Evolutionary conservation across 2,888 invertebrate genomes (phyloP), one percentile per base, ranked within the genome.

Genomic region (Gnatocerus cornutus): DNA sequence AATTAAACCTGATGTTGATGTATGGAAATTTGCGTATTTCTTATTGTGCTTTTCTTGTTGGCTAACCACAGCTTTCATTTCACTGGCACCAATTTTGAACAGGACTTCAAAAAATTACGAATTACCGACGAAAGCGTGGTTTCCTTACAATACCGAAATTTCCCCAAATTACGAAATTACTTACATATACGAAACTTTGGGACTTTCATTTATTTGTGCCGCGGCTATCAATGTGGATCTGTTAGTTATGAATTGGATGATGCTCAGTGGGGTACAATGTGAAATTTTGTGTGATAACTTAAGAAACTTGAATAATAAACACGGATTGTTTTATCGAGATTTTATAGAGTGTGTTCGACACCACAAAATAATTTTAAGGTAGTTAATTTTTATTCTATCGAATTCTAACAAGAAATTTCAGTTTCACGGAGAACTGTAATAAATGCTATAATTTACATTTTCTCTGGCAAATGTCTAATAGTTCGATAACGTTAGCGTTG

Each of bases 91-190:
- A 8, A 52, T 52, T 41, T 41, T 63, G n/a, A 21, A 29, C n/a
- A 50, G 16, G 16, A 37, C 52, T 3, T 12, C 8, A 7, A 39
- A 41, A 41, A 4, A 50, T 1, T 52, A 52, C 13, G 21, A 16
- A 12, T 14, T 64, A n/a, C 64, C 64, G 7, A 21, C 43, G 3
- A 30, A 8, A 10, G 43, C 53, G 29, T 69, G 68, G 68, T 71
- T 68, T 50, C 68, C 71, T 10, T 71, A 61, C 21, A 39, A 41
- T 21, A 16, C 50, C 14, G 16, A 48, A 9, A 45, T 14, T 0
- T 46, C 59, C 29, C 71, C 71, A 3, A 37, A 37, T 55, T 71
- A 62, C 48, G 56, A 71, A 62, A 43, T 71, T 2, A 68, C 71
- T 8, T 71, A 62, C 37, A 6, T 69, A 1, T 61, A 71, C 46